Conservation (phyloP, 2,797 vertebrate species). For the Oophaga sylvatica region DNA sequence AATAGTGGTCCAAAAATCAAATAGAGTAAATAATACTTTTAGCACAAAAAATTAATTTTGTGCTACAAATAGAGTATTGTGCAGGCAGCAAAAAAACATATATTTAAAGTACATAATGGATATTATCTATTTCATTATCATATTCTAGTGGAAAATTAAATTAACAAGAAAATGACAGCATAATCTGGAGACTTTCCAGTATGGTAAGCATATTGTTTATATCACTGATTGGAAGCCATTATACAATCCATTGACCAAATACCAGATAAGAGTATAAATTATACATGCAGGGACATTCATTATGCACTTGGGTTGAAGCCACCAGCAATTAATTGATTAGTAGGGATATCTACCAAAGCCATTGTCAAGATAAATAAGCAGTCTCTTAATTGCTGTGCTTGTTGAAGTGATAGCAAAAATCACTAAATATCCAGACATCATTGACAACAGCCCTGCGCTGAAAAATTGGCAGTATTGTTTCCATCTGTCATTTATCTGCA, state of each 20-base stretch:
- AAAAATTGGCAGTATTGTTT: neutral
- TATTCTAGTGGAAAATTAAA: neutral
- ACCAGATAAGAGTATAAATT: constrained; percentile 12
- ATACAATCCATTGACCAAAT: constrained; percentile 16
- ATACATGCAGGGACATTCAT: constrained; percentile 27
- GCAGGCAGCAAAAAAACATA: neutral
- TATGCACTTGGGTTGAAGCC: constrained; percentile 21
- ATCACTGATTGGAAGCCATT: constrained; percentile 11
- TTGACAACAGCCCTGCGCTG: constrained; percentile 31
- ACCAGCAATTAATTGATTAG: constrained; percentile 48
- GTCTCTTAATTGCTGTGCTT: constrained; percentile 40
- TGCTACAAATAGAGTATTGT: neutral
- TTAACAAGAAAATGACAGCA: neutral
- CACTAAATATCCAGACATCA: constrained; percentile 9
- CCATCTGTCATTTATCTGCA: constrained; percentile 31
- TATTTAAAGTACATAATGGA: neutral
- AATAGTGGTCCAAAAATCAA: too few species aligned
- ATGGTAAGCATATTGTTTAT: neutral
- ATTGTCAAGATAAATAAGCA: constrained; percentile 47
- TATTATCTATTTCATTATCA: neutral
- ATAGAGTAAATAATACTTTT: neutral
- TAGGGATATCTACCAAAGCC: constrained; percentile 20
- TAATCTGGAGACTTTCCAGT: neutral
- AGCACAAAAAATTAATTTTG: neutral
- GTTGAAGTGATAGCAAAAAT: constrained; percentile 45